Evolutionary conservation across 1,140 invertebrate species (phyloP).

Genomic region (Drosophila sp.): DNA sequence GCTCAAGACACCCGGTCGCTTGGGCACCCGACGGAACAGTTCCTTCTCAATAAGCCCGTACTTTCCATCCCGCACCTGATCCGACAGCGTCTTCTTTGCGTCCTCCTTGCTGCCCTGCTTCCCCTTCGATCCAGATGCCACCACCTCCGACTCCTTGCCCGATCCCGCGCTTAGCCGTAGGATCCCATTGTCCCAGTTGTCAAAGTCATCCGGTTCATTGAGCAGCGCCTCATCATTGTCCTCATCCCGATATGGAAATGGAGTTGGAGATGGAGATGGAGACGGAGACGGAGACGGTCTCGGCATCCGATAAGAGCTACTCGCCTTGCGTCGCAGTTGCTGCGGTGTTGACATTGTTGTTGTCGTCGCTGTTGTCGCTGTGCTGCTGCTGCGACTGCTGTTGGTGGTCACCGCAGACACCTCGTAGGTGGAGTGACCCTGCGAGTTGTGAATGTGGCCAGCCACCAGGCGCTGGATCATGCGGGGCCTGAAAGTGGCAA

Average conservation of each 20-base stretch:
- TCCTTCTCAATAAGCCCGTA: slow-evolving; percentile 95
- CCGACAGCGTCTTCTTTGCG: slow-evolving; percentile 91
- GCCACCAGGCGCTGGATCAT: slow-evolving; percentile 87
- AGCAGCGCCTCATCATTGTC: slow-evolving; percentile 83
- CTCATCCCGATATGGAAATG: slow-evolving; percentile 17
- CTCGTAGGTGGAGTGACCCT: slow-evolving; percentile 73
- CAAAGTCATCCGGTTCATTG: slow-evolving; percentile 79
- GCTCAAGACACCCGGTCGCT: slow-evolving; percentile 92
- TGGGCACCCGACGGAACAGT: slow-evolving; percentile 88
- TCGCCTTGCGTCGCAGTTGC: slow-evolving; percentile 47
- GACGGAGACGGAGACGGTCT: slow-evolving; percentile 33
- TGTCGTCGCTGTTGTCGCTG: slow-evolving; percentile 17
- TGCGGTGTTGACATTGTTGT: slow-evolving; percentile 6
- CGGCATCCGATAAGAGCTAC: slow-evolving; percentile 60
- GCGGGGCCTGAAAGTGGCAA: slow-evolving; percentile 79
- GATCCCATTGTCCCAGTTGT: slow-evolving; percentile 88
- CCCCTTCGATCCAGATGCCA: slow-evolving; percentile 77
- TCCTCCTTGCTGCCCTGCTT: slow-evolving; percentile 87
- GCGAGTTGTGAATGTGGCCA: slow-evolving; percentile 86
- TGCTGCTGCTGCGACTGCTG: slow-evolving; percentile 41
- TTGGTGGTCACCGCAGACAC: slow-evolving; percentile 72
- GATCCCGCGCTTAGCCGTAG: slow-evolving; percentile 88
- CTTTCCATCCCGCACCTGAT: slow-evolving; percentile 94
- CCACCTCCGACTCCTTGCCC: slow-evolving; percentile 85
- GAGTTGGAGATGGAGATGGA: not conserved